Base-by-base conservation (phyloP, 2,888 invertebrate species). In the Chesias legatella region DNA sequence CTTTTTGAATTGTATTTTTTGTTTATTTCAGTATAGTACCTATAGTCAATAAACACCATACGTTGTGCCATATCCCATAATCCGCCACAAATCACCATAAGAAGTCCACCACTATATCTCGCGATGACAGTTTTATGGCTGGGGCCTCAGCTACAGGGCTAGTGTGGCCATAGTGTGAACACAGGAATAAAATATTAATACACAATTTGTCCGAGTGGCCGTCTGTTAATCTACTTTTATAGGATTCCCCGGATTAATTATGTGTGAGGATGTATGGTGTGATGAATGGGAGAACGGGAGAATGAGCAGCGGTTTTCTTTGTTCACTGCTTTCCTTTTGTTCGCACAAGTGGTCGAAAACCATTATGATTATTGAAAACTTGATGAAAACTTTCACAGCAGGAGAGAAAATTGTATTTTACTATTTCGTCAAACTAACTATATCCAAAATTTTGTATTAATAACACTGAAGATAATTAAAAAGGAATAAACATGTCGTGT, bases 201-300 rank as follows among this genome's bases (percentile, higher is more conserved):
- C 85, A 85, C 86, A 83, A 86, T 86, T 84, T 86, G 86, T 83
- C 79, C 83, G 71, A 85, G 85, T 83, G 80, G 79, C 73, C 72
- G 72, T 67, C 69, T 70, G 72, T 74, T 84, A 81, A 85, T 86
- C 85, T 76, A 75, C 74, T 85, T 84, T 84, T 84, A 83, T 83
- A 71, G 73, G 73, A 71, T 76, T 70, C 56, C 47, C 51, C 47
- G 72, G 80, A 84, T 82, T 85, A 77, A 84, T 85, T 82, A 67
- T 63, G 56, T 55, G 40, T 17, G 38, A 39, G 47, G 43, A 49
- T 48, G 33, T 26, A 41, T 29, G 28, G 32, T 31, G 38, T 33
- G 41, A 40, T 10, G 35, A 26, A 48, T 40, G 23, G 25, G 17
- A 27, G 28, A 42, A 25, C 27, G 30, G 17, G 17, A 30, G 33